Evolutionary conservation across 2,797 vertebrate species (phyloP), one percentile per base, ranked within the genome.

Genomic region (Spea hammondii): DNA sequence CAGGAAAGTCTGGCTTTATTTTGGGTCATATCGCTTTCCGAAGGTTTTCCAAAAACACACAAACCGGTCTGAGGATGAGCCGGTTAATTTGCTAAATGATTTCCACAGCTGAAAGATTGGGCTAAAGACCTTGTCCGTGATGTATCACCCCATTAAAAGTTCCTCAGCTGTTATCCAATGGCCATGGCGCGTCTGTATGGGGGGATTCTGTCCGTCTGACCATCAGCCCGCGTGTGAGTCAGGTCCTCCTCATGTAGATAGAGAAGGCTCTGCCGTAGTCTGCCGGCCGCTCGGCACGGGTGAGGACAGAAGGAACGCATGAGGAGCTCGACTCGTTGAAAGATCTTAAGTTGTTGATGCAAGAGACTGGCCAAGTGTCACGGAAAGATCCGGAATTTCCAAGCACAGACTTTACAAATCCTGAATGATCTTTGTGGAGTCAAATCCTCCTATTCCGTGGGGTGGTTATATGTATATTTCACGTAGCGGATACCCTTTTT

Each of bases 281-380:
- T 84, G 79, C 85, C 85, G 85, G 82, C 53, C 79, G 74, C 0
- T 0, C 75, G 82, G 85, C 4, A 83, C 85, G 72, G 84, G 65
- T 57, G 72, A 74, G 69, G 76, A 68, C 65, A 83, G 66, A 76
- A 81, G 78, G 75, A 76, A 83, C 83, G 84, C 71, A 80, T 83
- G 84, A 86, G 72, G 81, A 85, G 83, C 45, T 68, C n/a, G 55
- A 51, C 72, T 48, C 83, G 85, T 68, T 87, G 83, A 89, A 86
- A 89, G 83, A 46, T 66, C 64, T 44, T 60, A 80, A 86, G 83
- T 8, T 54, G 78, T 72, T 86, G 84, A 70, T 72, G 81, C 77
- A 82, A 82, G 82, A 87, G 59, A 79, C 76, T 74, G 78, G 86
- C 82, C 80, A 83, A 17, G 74, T 53, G 74, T 72, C 69, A 83